These are phyloP conservation scores for Leucoptera coffeella DNA, from an alignment of 2,888 invertebrate genomes.

Conservation along the genomic window DNA sequence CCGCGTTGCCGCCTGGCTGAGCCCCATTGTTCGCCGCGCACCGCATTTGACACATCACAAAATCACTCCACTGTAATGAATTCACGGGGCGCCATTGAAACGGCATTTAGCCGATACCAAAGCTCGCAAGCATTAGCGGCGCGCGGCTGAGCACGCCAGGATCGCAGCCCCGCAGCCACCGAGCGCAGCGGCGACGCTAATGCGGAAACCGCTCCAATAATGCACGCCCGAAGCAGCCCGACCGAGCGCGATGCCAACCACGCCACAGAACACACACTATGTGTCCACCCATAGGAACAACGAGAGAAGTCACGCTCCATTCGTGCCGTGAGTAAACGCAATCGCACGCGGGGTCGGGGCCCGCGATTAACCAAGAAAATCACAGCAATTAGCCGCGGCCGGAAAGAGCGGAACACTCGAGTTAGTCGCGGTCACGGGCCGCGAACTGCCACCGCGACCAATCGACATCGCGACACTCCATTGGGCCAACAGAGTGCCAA, in stretches of 20 bases:
- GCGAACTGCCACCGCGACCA: slow-evolving; percentile 10
- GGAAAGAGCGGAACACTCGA: slow-evolving; percentile 52
- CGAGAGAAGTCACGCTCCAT: slow-evolving; percentile 53
- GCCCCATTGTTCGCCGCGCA: slow-evolving; percentile 33
- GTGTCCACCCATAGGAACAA: too few species aligned
- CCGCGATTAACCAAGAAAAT: slow-evolving; percentile 53
- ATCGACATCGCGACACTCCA: too few species aligned
- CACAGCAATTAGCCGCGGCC: slow-evolving; percentile 53
- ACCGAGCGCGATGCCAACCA: slow-evolving; percentile 37
- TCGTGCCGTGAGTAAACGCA: slow-evolving; percentile 48
- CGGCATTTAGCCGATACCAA: too few species aligned
- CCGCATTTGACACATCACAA: slow-evolving; percentile 36
- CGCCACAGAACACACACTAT: too few species aligned
- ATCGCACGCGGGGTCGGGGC: slow-evolving; percentile 36
- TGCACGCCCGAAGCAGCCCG: slow-evolving; percentile 38
- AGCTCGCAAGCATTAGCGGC: too few species aligned
- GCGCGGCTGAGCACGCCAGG: too few species aligned
- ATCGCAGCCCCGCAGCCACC: too few species aligned
- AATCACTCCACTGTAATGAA: slow-evolving; percentile 30
- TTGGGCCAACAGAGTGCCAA: too few species aligned
- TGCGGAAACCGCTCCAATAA: slow-evolving; percentile 37
- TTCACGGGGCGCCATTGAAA: slow-evolving; percentile 10
- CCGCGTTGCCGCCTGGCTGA: slow-evolving; percentile 17
- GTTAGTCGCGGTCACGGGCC: slow-evolving; percentile 48
- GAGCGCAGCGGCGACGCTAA: too few species aligned